phyloP scores from a whole-genome alignment of 2,113 vertebrate species.

The Columba janthina region DNA sequence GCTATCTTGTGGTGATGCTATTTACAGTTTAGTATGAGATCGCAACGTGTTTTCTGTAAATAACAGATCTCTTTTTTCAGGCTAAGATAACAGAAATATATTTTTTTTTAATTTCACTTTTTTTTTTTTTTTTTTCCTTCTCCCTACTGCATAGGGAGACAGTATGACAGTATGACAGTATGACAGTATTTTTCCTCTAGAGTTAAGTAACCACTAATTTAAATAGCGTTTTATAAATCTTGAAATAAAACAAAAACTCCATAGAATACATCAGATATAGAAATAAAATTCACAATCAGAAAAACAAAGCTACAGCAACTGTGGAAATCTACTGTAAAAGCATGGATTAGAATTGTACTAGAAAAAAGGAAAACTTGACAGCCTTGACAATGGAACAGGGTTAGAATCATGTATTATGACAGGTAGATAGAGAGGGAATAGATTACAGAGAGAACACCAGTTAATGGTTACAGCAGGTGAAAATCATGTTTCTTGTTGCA shows the following conservation, averaged over 20 bases:
- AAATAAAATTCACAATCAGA: background rate
- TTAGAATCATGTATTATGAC: background rate
- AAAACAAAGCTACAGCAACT: background rate
- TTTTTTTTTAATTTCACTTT: too few species aligned
- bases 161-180: too few species aligned
- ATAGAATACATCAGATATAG: background rate
- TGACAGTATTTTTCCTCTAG: background rate
- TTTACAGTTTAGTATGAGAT: background rate
- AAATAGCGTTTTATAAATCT: background rate
- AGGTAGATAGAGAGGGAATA: background rate
- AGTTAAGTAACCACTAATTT: background rate
- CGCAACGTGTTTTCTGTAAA: background rate
- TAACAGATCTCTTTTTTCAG: background rate
- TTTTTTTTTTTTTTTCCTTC: background rate
- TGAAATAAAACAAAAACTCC: background rate
- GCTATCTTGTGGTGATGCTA: background rate
- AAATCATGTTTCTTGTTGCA: background rate
- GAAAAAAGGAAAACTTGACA: background rate
- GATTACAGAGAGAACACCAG: background rate
- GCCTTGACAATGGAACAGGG: background rate
- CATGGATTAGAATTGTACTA: fast-evolving
- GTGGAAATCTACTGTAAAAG: background rate
- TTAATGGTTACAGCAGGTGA: background rate
- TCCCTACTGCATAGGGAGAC: background rate
- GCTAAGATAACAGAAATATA: background rate